phyloP scores from a whole-genome alignment of 2,888 invertebrate genomes.

The Nemapogon koenigi region DNA sequence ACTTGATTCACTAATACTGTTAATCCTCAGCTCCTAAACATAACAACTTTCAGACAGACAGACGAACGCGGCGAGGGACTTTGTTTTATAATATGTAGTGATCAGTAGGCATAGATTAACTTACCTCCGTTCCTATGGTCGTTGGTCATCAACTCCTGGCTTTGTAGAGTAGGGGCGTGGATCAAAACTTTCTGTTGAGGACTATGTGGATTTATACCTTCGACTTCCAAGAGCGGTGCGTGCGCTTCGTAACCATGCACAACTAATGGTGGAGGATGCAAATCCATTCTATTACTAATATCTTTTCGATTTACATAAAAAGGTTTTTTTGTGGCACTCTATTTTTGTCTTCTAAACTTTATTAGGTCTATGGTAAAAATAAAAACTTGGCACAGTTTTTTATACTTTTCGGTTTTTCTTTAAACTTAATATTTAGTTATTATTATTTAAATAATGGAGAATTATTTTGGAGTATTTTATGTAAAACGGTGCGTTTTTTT shows the following conservation, averaged over 20 bases:
- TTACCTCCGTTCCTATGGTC: slow-evolving; percentile 57
- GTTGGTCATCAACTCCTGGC: slow-evolving; percentile 45
- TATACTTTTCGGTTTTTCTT: slow-evolving; percentile 16
- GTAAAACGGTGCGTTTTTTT: slow-evolving; percentile 9
- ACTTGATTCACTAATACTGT: slow-evolving; percentile 11
- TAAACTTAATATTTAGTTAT: slow-evolving; percentile 12
- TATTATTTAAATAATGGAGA: slow-evolving; percentile 24
- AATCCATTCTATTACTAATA: slow-evolving; percentile 33
- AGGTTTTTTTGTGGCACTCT: too few relatives aligned
- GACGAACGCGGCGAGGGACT: too few relatives aligned
- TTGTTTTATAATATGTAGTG: too few relatives aligned
- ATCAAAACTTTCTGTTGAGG: slow-evolving; percentile 58
- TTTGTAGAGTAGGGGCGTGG: slow-evolving; percentile 47
- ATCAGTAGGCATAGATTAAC: slow-evolving; percentile 17
- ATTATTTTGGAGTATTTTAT: slow-evolving; percentile 33
- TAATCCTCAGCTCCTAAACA: too few relatives aligned
- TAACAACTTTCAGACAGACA: too few relatives aligned
- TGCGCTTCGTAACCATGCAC: slow-evolving; percentile 57
- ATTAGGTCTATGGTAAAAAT: not conserved
- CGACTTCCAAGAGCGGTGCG: slow-evolving; percentile 50
- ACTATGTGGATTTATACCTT: slow-evolving; percentile 53
- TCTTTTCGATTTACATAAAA: too few relatives aligned
- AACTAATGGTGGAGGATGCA: slow-evolving; percentile 50
- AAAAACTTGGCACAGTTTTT: slow-evolving; percentile 6
- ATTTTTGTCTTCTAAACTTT: slow-evolving; percentile 1